Base-by-base conservation (phyloP, 2,888 invertebrate species). In the Dioctria rufipes region DNA sequence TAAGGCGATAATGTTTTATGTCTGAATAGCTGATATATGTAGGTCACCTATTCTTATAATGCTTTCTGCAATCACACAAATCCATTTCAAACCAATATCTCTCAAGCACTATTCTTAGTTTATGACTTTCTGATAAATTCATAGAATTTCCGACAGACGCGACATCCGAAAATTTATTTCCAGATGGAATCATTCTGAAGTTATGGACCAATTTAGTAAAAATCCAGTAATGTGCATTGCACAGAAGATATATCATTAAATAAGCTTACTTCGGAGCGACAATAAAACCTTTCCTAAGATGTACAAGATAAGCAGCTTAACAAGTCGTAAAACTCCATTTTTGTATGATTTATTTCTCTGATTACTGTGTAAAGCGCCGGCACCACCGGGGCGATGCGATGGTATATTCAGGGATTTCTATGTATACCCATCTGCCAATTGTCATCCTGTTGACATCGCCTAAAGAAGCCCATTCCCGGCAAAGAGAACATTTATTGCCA, bases 261-360 rank as follows among this genome's bases (percentile, higher is more conserved):
- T 73, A 73, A 58, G 73, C 73, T 73, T 73, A 73, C 42, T 73
- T 58, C 58, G 42, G 42, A 73, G 60, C 73, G 58, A 73, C 73
- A 73, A 73, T 73, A 73, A 73, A 73, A 54, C 73, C 60, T 73
- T 25, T 11, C 42, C 39, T 42, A 40, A 58, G 60, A 58, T 73
- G 42, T 58, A 73, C 58, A 73, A 61, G 77, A 46, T 61, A 77
- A 77, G 77, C 46, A 63, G 77, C 77, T 77, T 77, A 77, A 77
- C 77, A 63, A 61, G 77, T 77, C 77, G 63, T 77, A 63, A 61
- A 77, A 77, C 39, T 77, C 63, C 77, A 61, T 63, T 63, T 77
- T 77, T 77, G 77, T 63, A 77, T 77, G 77, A 77, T 77, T 77
- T 77, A 77, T 77, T 77, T 46, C 63, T 46, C 63, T 77, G 77